Evolutionary conservation across 2,113 vertebrate species (phyloP).

Genomic region (Scytalopus superciliaris): DNA sequence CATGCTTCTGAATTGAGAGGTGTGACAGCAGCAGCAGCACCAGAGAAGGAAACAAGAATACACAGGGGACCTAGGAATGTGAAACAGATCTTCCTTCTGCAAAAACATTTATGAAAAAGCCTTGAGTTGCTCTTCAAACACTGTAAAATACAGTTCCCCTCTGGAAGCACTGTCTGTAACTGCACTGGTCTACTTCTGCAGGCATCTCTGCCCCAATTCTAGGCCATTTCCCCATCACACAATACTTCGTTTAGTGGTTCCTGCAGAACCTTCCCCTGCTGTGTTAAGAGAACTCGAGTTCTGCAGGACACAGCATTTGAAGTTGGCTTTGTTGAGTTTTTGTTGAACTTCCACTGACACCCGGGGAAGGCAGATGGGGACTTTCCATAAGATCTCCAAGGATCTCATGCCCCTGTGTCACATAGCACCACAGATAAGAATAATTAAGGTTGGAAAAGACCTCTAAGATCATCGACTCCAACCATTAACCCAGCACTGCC

Average conservation of each 20-base stretch:
- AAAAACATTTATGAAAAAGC: neutral
- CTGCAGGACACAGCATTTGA: neutral
- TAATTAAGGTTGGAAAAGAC: neutral
- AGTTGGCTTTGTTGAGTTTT: neutral
- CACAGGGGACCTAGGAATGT: neutral
- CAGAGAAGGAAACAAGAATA: neutral
- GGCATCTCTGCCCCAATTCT: neutral
- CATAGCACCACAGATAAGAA: neutral
- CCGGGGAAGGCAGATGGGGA: neutral
- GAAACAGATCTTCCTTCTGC: neutral
- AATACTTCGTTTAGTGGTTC: fast-evolving
- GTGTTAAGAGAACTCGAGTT: neutral
- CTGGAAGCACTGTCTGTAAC: neutral
- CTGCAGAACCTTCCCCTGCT: neutral
- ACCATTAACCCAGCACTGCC: neutral
- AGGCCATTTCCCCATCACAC: neutral
- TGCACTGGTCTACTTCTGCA: neutral
- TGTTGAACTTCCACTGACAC: neutral
- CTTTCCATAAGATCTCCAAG: neutral
- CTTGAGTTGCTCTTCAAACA: neutral
- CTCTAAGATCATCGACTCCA: neutral
- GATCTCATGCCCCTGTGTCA: neutral
- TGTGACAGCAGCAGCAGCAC: neutral
- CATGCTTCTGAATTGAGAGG: neutral
- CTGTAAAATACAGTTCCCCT: neutral